These are phyloP conservation scores for Syrmaticus mikado DNA, from an alignment of 2,113 vertebrate genomes.

Conservation along the genomic window DNA sequence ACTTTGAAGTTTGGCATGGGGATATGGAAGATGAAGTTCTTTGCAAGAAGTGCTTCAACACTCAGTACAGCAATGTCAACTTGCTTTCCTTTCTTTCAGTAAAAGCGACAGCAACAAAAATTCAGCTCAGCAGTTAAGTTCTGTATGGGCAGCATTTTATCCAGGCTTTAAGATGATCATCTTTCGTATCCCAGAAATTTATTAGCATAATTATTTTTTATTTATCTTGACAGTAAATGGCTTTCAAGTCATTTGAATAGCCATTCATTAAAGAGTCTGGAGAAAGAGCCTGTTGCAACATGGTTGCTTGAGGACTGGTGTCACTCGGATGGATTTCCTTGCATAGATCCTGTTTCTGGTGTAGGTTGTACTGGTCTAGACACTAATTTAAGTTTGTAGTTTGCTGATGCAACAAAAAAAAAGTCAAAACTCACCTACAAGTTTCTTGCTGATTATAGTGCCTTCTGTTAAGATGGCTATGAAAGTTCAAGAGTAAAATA, in stretches of 20 bases:
- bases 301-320: not conserved
- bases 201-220: not conserved
- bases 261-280: not conserved
- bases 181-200: not conserved
- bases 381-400: not conserved
- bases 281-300: not conserved
- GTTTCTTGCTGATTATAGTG: not conserved
- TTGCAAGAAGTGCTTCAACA: not conserved
- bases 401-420: not conserved
- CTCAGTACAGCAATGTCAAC: not conserved
- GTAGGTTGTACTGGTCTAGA: not conserved
- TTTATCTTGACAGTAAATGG: not conserved
- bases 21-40: not conserved
- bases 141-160: not conserved
- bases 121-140: not conserved
- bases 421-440: not conserved
- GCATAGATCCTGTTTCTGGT: not conserved
- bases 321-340: not conserved
- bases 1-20: not conserved
- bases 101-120: not conserved
- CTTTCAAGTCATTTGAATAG: not conserved
- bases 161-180: not conserved
- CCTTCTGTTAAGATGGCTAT: not conserved
- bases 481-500: rapidly evolving
- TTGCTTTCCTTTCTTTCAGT: not conserved